phyloP scores from a whole-genome alignment of 1,140 invertebrate species.

The Pogonognathellus flavescens region DNA sequence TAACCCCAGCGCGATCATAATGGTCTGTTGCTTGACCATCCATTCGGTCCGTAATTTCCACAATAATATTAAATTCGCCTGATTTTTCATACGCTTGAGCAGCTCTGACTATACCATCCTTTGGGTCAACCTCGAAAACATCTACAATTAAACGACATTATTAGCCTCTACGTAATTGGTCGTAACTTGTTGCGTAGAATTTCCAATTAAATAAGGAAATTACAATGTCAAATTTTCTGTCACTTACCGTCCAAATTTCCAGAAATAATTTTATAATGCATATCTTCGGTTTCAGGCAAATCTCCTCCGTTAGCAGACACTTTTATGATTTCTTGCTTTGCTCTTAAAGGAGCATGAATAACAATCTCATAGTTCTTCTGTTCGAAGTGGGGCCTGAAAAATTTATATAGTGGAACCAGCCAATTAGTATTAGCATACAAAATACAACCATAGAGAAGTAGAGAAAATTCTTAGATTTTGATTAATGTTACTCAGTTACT shows the following conservation, averaged over 20 bases:
- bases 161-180: too few species aligned
- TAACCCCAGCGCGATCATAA: constrained; percentile 61
- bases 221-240: constrained; percentile 67
- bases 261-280: constrained; percentile 77
- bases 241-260: constrained; percentile 76
- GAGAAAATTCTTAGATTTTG: too few species aligned
- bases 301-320: constrained; percentile 62
- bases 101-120: constrained; percentile 84
- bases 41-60: constrained; percentile 80
- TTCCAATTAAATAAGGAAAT: constrained; percentile 65
- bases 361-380: constrained; percentile 81
- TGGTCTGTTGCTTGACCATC: constrained; percentile 48
- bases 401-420: too few species aligned
- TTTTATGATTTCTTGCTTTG: constrained; percentile 62
- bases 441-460: too few species aligned
- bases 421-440: too few species aligned
- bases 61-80: constrained; percentile 78
- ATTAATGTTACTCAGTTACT: too few species aligned
- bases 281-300: constrained; percentile 84
- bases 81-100: constrained; percentile 78
- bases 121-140: constrained; percentile 80
- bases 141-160: constrained; percentile 70
- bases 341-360: constrained; percentile 68
- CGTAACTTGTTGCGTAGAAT: too few species aligned
- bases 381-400: constrained; percentile 77